phyloP scores from a whole-genome alignment of 2,797 vertebrate genomes.

The Aeoliscus strigatus region DNA sequence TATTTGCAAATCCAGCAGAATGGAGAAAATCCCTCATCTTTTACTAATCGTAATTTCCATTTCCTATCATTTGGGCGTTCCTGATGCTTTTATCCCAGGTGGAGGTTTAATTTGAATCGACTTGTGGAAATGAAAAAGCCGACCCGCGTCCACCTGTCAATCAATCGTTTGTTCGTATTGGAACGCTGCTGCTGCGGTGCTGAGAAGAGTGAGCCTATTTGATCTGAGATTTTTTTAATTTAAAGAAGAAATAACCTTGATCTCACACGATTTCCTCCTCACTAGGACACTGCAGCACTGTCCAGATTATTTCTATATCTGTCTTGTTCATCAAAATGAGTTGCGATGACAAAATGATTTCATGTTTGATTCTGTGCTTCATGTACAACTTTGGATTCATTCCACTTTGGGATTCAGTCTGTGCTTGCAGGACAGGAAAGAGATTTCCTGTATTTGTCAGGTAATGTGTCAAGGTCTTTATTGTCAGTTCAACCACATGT shows the following conservation, averaged over 20 bases:
- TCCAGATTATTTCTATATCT: slow-evolving; percentile 68
- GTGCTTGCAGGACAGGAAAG: too few relatives aligned
- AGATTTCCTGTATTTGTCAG: too few relatives aligned
- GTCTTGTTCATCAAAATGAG: slow-evolving; percentile 64
- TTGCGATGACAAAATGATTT: too few relatives aligned
- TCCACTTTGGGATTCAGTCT: too few relatives aligned
- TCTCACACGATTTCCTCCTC: slow-evolving; percentile 77
- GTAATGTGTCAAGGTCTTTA: too few relatives aligned
- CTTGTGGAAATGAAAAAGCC: slow-evolving; percentile 82
- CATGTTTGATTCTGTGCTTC: too few relatives aligned
- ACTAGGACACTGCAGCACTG: slow-evolving; percentile 65
- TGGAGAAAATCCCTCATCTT: slow-evolving; percentile 68
- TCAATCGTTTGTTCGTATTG: slow-evolving; percentile 73
- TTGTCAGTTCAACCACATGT: too few relatives aligned
- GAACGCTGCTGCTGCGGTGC: slow-evolving; percentile 49
- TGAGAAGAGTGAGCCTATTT: slow-evolving; percentile 78
- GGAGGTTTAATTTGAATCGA: slow-evolving; percentile 86
- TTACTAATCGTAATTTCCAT: slow-evolving; percentile 73
- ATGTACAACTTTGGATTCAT: too few relatives aligned
- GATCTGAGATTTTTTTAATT: slow-evolving; percentile 72
- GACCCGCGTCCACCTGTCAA: slow-evolving; percentile 81
- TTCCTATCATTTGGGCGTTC: slow-evolving; percentile 68
- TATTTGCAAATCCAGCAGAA: slow-evolving; percentile 64
- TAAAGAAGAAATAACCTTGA: slow-evolving; percentile 60
- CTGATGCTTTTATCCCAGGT: slow-evolving; percentile 79